A percentile compares a stretch with the other conserved stretches of the same genome.
Conservation (phyloP, 2,888 invertebrate genomes). For the Ceriagrion tenellum region DNA sequence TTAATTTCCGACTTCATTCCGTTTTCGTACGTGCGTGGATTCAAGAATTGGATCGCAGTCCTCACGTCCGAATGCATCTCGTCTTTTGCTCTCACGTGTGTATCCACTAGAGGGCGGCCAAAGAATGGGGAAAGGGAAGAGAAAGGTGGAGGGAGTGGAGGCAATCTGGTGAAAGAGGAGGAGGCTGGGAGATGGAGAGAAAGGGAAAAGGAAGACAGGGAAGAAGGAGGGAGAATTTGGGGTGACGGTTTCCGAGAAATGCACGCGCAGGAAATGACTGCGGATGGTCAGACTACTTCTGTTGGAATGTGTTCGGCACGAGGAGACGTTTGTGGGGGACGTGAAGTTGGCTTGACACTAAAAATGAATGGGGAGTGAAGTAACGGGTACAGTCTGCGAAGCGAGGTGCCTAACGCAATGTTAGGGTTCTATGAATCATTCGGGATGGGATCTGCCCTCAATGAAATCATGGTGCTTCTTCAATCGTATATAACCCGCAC, state of each 20-base stretch:
- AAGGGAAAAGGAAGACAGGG: not conserved
- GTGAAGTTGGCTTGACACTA: too few species aligned
- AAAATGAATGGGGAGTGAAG: too few species aligned
- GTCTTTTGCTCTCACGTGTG: not conserved
- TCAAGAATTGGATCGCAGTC: slow-evolving; percentile 1
- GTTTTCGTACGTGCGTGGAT: slow-evolving; percentile 28
- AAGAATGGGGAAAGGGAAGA: too few species aligned
- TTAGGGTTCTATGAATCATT: too few species aligned
- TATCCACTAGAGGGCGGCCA: not conserved
- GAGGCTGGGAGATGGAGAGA: not conserved
- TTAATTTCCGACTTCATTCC: slow-evolving; percentile 48
- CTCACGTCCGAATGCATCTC: slow-evolving; percentile 21
- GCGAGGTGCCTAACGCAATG: too few species aligned
- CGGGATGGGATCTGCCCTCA: too few species aligned
- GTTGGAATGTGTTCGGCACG: too few species aligned
- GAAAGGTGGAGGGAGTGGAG: not conserved
- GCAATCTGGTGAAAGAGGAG: not conserved
- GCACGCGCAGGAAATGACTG: not conserved
- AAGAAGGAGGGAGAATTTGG: not conserved
- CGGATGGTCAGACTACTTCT: not conserved
- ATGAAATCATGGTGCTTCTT: too few species aligned
- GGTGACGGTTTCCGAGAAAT: not conserved
- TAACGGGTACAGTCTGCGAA: too few species aligned
- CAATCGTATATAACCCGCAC: too few species aligned
- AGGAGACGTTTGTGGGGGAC: too few species aligned